Evolutionary conservation across 2,113 vertebrate species (phyloP).

Genomic region (Brienomyrus longianalis): DNA sequence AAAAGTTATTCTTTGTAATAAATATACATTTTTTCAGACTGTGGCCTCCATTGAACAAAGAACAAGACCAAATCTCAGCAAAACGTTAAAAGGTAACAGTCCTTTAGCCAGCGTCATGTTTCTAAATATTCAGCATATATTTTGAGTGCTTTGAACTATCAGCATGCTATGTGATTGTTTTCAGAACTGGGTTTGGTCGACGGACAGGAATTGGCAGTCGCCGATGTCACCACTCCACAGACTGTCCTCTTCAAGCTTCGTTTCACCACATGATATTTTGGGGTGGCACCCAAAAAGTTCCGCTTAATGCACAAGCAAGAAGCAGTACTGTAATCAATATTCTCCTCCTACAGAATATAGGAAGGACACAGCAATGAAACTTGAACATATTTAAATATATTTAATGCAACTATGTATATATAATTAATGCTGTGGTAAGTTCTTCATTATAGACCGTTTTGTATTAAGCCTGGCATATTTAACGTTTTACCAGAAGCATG

Average conservation of each 20-base stretch:
- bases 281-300: background rate
- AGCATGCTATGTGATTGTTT: conserved; percentile 25
- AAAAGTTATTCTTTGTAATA: background rate
- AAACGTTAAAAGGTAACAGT: conserved; percentile 77
- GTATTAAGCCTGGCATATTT: background rate
- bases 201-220: conserved; percentile 86
- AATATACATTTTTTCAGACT: conserved; percentile 51
- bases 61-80: conserved; percentile 84
- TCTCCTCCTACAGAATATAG: background rate
- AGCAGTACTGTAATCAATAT: background rate
- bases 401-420: conserved; percentile 21
- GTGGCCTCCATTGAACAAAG: conserved; percentile 88
- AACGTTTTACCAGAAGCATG: background rate
- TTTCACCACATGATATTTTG: conserved; percentile 68
- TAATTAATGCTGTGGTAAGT: background rate
- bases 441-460: background rate
- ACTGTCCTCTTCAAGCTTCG: conserved; percentile 88
- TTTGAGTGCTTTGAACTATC: conserved; percentile 5
- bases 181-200: conserved; percentile 81
- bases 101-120: background rate
- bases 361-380: conserved; percentile 1
- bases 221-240: conserved; percentile 89
- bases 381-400: conserved; percentile 19
- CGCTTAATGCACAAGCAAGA: background rate
- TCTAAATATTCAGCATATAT: conserved; percentile 25